phyloP scores from a whole-genome alignment of 2,113 vertebrate species.

The Daubentonia madagascariensis region DNA sequence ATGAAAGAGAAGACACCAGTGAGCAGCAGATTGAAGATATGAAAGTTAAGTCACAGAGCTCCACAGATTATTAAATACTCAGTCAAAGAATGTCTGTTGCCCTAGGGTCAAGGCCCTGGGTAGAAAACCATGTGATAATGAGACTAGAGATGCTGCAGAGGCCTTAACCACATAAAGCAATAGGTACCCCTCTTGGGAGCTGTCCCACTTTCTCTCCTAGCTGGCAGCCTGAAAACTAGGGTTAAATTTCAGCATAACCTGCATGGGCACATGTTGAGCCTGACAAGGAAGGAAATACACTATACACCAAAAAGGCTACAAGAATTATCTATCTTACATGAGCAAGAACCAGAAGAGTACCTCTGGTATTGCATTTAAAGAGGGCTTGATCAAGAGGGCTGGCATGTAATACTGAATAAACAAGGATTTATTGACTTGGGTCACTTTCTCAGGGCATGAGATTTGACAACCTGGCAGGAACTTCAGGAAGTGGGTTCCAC shows the following conservation, averaged over 20 bases:
- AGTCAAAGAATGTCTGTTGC: not conserved
- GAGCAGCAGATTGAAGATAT: not conserved
- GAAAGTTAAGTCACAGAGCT: not conserved
- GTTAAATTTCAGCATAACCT: not conserved
- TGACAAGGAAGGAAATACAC: not conserved
- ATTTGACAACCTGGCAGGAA: not conserved
- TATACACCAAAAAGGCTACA: not conserved
- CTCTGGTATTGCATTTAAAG: not conserved
- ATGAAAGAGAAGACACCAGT: not conserved
- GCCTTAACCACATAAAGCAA: not conserved
- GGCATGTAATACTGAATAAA: not conserved
- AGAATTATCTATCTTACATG: not conserved
- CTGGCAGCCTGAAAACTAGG: not conserved
- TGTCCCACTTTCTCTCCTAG: not conserved
- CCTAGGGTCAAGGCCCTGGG: not conserved
- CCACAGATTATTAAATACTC: not conserved
- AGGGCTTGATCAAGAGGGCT: not conserved
- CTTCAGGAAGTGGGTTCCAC: not conserved
- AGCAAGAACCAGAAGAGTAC: not conserved
- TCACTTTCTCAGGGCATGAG: not conserved
- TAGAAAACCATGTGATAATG: not conserved
- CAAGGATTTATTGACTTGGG: not conserved
- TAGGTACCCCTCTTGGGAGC: not conserved
- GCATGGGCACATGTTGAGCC: fast-evolving
- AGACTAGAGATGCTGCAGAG: not conserved